A percentile compares a stretch with the other conserved stretches of the same genome.
phyloP scores from a whole-genome alignment of 1,140 invertebrate species.

The Tetramorium alpestre region DNA sequence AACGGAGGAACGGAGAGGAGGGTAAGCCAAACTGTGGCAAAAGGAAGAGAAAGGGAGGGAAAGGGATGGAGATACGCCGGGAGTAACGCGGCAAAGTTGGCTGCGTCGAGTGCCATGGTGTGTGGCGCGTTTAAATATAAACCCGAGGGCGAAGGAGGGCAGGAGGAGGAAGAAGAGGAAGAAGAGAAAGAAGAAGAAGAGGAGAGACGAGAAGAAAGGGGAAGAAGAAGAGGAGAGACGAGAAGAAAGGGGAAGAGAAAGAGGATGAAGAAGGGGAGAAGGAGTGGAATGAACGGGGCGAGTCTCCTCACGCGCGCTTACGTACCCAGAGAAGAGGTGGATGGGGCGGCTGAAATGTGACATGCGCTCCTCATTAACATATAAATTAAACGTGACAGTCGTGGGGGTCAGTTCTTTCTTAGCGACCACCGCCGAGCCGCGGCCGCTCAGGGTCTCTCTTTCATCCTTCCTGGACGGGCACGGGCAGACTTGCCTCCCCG shows the following conservation, averaged over 20 bases:
- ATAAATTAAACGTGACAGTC: slow-evolving; percentile 80
- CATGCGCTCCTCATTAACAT: slow-evolving; percentile 78
- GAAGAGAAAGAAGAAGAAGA: slow-evolving; percentile 17
- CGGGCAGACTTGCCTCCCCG: background rate
- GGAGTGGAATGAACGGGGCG: slow-evolving; percentile 72
- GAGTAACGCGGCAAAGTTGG: slow-evolving; percentile 72
- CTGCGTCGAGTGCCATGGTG: slow-evolving; percentile 71
- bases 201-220: background rate
- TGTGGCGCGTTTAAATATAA: slow-evolving; percentile 77
- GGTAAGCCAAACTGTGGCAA: background rate
- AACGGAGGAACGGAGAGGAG: background rate
- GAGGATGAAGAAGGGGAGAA: slow-evolving; percentile 22
- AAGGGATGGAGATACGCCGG: slow-evolving; percentile 51
- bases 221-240: slow-evolving; percentile 36
- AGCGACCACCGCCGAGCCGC: slow-evolving; percentile 61
- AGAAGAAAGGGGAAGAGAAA: slow-evolving; percentile 11
- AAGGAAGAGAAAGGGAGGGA: slow-evolving; percentile 20
- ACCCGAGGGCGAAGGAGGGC: slow-evolving; percentile 65
- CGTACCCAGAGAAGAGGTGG: slow-evolving; percentile 37
- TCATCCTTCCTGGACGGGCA: slow-evolving; percentile 4
- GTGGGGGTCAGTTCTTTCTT: slow-evolving; percentile 73
- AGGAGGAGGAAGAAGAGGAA: slow-evolving; percentile 18
- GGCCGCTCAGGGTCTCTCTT: slow-evolving; percentile 45
- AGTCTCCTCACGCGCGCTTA: slow-evolving; percentile 39
- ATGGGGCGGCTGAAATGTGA: slow-evolving; percentile 72